Evolutionary conservation across 2,888 invertebrate species (phyloP).

Genomic region (Hydrotaea cyrtoneurina): DNA sequence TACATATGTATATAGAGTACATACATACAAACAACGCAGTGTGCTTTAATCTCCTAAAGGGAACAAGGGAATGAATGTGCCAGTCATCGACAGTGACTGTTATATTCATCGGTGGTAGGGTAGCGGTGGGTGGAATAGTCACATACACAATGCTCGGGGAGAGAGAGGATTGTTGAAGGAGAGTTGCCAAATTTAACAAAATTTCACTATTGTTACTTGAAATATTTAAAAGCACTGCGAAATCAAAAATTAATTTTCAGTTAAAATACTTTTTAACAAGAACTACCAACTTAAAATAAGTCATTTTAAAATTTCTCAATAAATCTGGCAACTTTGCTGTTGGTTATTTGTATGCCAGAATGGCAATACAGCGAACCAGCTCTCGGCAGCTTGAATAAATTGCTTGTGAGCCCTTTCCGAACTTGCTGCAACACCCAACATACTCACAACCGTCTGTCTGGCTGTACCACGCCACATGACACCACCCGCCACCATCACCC

Average conservation of each 20-base stretch:
- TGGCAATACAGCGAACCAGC: constrained; percentile 26
- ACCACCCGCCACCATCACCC: not conserved
- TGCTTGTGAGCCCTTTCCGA: constrained; percentile 62
- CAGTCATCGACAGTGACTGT: not conserved
- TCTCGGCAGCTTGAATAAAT: constrained; percentile 62
- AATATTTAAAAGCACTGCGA: too few species aligned
- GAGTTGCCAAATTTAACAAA: not conserved
- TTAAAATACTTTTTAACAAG: too few species aligned
- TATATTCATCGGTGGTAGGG: constrained; percentile 16
- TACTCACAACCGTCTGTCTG: not conserved
- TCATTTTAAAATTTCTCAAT: not conserved
- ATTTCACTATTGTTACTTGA: too few species aligned
- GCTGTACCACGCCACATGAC: not conserved
- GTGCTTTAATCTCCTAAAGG: constrained; percentile 63
- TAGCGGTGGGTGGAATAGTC: constrained; percentile 38
- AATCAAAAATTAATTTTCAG: too few species aligned
- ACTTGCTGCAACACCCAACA: constrained; percentile 41
- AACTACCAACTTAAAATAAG: too few species aligned
- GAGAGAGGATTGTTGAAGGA: constrained; percentile 47
- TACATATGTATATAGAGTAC: not conserved
- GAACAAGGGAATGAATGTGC: constrained; percentile 45
- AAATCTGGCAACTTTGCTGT: constrained; percentile 48
- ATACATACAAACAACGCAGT: constrained; percentile 10
- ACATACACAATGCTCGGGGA: not conserved
- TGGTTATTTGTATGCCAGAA: constrained; percentile 52